Percentiles rank a stretch among this genome's conserved stretches.
These are phyloP conservation scores for Cyrtorhinus lividipennis DNA, from an alignment of 1,140 invertebrate species.

Conservation along the genomic window DNA sequence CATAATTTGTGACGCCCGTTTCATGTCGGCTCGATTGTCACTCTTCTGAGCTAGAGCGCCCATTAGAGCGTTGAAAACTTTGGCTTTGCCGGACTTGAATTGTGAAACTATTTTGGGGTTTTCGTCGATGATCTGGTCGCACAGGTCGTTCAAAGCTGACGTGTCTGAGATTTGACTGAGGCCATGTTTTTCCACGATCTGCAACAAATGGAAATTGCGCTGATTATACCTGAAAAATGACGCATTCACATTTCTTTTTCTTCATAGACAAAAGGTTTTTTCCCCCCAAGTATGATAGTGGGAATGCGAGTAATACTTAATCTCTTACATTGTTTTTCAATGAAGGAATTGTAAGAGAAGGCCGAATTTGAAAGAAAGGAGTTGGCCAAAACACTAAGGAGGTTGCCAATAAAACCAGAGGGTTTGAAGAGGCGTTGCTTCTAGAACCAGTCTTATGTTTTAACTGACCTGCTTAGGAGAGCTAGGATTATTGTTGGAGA, in stretches of 20 bases:
- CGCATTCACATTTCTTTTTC: too few species aligned
- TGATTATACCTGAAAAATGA: too few species aligned
- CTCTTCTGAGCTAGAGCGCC: conserved; percentile 40
- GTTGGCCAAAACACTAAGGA: too few species aligned
- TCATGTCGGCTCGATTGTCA: conserved; percentile 50
- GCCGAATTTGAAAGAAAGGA: too few species aligned
- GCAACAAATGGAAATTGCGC: conserved; percentile 6
- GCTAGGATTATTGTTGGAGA: conserved; percentile 34
- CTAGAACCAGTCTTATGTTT: too few species aligned
- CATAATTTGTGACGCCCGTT: conserved; percentile 38
- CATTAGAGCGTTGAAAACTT: conserved; percentile 46
- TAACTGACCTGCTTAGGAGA: conserved; percentile 32
- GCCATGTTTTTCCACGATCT: conserved; percentile 46
- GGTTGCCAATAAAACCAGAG: too few species aligned
- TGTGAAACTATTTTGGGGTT: conserved; percentile 50
- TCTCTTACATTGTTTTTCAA: too few species aligned
- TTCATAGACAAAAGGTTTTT: too few species aligned
- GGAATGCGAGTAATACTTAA: too few species aligned
- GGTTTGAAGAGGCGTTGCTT: too few species aligned
- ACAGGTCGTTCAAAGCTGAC: conserved; percentile 41
- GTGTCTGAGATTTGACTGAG: conserved; percentile 48
- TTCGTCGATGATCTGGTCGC: conserved; percentile 42
- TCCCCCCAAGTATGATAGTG: too few species aligned
- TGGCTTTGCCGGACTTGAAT: conserved; percentile 53
- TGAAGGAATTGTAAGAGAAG: too few species aligned